A percentile compares a stretch with the other conserved stretches of the same genome.
Conservation (phyloP, 1,140 invertebrate genomes). For the Ostrea denselamellosa region DNA sequence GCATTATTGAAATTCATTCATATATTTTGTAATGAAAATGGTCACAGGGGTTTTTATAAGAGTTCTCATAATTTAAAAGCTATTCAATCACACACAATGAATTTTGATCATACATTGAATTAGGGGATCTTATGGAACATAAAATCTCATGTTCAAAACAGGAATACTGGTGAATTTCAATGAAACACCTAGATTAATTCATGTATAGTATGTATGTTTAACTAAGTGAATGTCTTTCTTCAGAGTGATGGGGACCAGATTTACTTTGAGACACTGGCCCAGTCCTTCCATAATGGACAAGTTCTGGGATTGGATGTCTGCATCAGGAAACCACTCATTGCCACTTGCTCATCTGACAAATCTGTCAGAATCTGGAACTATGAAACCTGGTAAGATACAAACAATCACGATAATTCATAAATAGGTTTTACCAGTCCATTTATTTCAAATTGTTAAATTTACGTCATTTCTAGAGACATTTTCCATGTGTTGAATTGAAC, state of each 20-base stretch:
- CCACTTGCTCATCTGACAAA: conserved; percentile 90
- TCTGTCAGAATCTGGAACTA: conserved; percentile 95
- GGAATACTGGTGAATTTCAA: too few species aligned
- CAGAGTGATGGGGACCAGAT: conserved; percentile 74
- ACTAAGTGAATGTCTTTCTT: conserved; percentile 8
- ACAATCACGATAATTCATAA: background rate
- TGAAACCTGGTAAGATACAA: conserved; percentile 81
- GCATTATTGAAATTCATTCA: background rate
- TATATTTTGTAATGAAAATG: background rate
- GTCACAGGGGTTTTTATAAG: background rate
- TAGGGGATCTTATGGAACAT: too few species aligned
- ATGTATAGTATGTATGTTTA: background rate
- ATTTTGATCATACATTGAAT: too few species aligned
- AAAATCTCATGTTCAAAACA: too few species aligned
- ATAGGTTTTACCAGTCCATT: too few species aligned
- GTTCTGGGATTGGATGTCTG: conserved; percentile 90
- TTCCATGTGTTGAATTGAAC: too few species aligned
- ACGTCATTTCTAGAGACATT: too few species aligned
- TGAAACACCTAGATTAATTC: too few species aligned
- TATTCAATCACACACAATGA: too few species aligned
- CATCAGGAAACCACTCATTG: conserved; percentile 91
- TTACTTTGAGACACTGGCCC: conserved; percentile 82
- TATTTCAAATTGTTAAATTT: too few species aligned
- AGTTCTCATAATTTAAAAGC: too few species aligned
- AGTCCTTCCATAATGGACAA: conserved; percentile 88